phyloP scores from a whole-genome alignment of 2,888 invertebrate genomes.

The Tetramorium bicarinatum region DNA sequence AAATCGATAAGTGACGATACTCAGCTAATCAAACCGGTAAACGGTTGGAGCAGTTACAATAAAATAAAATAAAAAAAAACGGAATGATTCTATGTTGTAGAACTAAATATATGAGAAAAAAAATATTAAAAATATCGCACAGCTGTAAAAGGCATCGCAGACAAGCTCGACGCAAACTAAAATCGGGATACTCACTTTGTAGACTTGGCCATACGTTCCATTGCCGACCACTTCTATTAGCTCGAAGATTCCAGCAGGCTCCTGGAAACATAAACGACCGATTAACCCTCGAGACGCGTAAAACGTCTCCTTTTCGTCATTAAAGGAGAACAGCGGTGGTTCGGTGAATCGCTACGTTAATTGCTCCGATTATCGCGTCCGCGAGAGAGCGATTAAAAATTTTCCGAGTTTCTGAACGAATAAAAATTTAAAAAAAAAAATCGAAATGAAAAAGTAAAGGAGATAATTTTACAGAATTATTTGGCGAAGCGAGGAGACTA shows the following conservation, averaged over 20 bases:
- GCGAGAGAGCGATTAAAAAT: background rate
- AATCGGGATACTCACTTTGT: conserved; percentile 92
- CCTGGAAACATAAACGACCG: conserved; percentile 90
- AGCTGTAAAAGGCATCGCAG: background rate
- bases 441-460: background rate
- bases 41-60: background rate
- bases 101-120: background rate
- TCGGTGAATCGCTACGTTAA: background rate
- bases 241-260: conserved; percentile 99
- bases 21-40: background rate
- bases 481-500: background rate
- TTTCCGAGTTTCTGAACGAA: background rate
- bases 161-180: background rate
- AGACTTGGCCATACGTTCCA: conserved; percentile 99
- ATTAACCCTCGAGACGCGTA: background rate
- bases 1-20: conserved; percentile 37
- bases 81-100: background rate
- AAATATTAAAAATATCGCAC: background rate
- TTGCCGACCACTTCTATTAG: conserved; percentile 99
- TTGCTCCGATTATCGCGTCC: background rate
- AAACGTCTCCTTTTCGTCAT: background rate
- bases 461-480: background rate
- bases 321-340: background rate
- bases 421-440: background rate
- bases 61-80: background rate